These are phyloP conservation scores for Nanorana parkeri DNA, from an alignment of 2,113 vertebrate genomes.

Conservation along the genomic window DNA sequence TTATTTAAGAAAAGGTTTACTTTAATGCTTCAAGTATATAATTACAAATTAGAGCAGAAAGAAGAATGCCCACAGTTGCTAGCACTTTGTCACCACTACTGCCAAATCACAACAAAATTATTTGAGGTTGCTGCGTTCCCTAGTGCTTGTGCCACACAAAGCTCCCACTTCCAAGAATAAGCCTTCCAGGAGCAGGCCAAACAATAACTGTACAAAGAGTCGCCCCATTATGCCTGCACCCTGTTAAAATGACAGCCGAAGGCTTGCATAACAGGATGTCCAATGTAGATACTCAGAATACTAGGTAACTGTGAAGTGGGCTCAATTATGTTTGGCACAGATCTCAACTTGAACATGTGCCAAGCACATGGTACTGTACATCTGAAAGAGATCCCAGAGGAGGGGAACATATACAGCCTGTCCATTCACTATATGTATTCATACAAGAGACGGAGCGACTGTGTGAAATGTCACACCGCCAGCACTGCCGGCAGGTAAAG, in stretches of 20 bases:
- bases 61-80: too few species aligned
- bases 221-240: not conserved
- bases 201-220: constrained; percentile 51
- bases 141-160: not conserved
- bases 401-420: not conserved
- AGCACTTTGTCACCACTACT: too few species aligned
- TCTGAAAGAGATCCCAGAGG: not conserved
- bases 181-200: constrained; percentile 16
- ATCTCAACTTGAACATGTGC: not conserved
- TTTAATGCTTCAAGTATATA: too few species aligned
- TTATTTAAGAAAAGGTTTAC: too few species aligned
- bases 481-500: not conserved
- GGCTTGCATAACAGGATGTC: constrained; percentile 23
- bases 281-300: constrained; percentile 40
- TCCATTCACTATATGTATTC: constrained; percentile 3
- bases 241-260: not conserved
- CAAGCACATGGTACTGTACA: constrained; percentile 9
- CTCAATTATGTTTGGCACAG: constrained; percentile 23
- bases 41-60: too few species aligned
- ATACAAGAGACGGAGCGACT: not conserved
- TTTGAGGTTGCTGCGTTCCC: not conserved
- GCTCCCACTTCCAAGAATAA: constrained; percentile 42
- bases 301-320: not conserved
- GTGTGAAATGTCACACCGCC: not conserved
- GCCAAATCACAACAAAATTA: too few species aligned